These are phyloP conservation scores for Urocyon cinereoargenteus DNA, from an alignment of 2,797 vertebrate species.

Conservation along the genomic window DNA sequence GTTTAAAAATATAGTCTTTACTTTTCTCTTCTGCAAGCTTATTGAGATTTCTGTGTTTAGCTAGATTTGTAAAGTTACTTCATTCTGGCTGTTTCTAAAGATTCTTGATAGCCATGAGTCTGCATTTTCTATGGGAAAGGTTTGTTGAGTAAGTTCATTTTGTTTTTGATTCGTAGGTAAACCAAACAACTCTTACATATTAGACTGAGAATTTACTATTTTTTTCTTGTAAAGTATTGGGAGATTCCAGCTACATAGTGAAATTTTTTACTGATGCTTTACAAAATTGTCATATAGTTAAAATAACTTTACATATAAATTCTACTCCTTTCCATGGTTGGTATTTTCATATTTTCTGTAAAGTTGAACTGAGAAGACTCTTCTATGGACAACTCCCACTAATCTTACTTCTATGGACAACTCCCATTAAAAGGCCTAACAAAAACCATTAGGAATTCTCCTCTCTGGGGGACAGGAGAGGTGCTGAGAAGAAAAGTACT, in stretches of 20 bases:
- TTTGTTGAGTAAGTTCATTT: not conserved
- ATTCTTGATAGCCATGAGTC: not conserved
- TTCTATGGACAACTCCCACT: not conserved
- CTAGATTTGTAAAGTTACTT: constrained; percentile 42
- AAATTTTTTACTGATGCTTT: constrained; percentile 60
- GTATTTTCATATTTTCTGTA: constrained; percentile 45
- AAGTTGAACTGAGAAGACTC: constrained; percentile 11
- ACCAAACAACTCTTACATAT: constrained; percentile 44
- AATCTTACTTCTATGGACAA: not conserved
- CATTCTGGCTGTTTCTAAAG: constrained; percentile 48
- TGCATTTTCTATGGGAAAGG: constrained; percentile 18
- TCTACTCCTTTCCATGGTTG: not conserved
- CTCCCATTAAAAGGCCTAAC: constrained; percentile 10
- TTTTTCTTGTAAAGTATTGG: not conserved
- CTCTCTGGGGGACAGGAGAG: not conserved
- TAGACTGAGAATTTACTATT: constrained; percentile 57
- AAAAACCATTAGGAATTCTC: not conserved
- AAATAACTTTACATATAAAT: constrained; percentile 29
- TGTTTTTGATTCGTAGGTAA: constrained; percentile 51
- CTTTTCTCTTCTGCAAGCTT: constrained; percentile 40
- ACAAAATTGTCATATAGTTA: constrained; percentile 28
- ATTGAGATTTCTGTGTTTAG: constrained; percentile 50
- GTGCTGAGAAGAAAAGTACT: constrained; percentile 6
- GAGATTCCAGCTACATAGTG: constrained; percentile 39
- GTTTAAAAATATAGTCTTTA: constrained; percentile 69